Base-by-base conservation (phyloP, 2,888 invertebrate species). In the Aphrophora alni region DNA sequence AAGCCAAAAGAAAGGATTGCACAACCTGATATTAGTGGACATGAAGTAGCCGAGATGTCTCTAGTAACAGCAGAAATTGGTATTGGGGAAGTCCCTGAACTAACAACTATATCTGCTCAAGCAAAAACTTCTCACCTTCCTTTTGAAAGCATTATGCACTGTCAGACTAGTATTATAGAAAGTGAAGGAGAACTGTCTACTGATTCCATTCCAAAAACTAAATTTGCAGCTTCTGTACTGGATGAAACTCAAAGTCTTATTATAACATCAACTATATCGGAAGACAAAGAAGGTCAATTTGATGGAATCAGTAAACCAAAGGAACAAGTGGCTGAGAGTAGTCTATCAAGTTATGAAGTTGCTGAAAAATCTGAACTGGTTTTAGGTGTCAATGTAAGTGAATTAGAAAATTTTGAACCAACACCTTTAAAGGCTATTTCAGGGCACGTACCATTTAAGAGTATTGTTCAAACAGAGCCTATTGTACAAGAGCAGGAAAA, bases 351-450 rank as follows among this genome's bases (percentile, higher is more conserved):
- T 5, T 89, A 89, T 84, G 88, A 88, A 80, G 89, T 89, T 24
- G 89, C 90, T 2, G 86, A 89, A 21, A 89, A 89, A 84, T 88
- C 88, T 28, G 89, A 91, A 88, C 88, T 89, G 1, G 87, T 90
- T 83, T 86, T 89, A 26, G 89, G 86, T 79, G 86, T 78, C 21
- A 83, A 80, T 78, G 80, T 82, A 38, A 80, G 82, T 38, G 83
- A 88, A 10, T 84, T 88, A n/a, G 76, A 80, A 77, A 81, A 85
- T 69, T 79, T 38, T 1, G 84, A 86, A 81, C 87, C 87, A 10
- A 86, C 85, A 70, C 80, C 84, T 2, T 88, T 87, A 44, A 86
- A 86, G 80, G 88, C 89, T 85, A 83, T 84, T 17, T 85, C 87
- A 0, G 87, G 88, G 84, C 88, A 87, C 82, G 87, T 89, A 82